Conservation (phyloP, 2,888 invertebrate genomes). For the Crematogaster levior region DNA sequence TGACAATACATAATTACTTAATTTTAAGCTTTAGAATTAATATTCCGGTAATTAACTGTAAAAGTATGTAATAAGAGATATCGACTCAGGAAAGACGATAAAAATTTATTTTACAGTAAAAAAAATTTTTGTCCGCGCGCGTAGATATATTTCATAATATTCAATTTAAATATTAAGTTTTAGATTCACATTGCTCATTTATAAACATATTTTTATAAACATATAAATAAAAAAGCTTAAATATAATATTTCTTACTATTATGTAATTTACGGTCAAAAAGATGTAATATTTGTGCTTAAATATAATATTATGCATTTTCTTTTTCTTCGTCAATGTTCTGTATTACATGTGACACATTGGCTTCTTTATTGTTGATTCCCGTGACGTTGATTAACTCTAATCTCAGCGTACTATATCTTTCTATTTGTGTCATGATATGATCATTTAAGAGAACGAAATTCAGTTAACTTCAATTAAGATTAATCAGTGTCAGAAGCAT, state of each 20-base stretch:
- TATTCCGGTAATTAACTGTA: not conserved
- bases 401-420: constrained; percentile 24
- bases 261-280: too few relatives aligned
- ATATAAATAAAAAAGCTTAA: constrained; percentile 2
- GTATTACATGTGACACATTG: constrained; percentile 7
- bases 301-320: not conserved
- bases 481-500: constrained; percentile 33
- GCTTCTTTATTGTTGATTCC: constrained; percentile 17
- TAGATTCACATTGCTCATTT: not conserved
- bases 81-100: not conserved
- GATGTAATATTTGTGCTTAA: too few relatives aligned
- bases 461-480: constrained; percentile 49
- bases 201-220: not conserved
- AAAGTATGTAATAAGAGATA: not conserved
- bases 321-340: not conserved
- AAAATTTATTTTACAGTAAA: not conserved
- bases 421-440: constrained; percentile 42
- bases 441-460: constrained; percentile 39
- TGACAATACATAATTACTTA: not conserved
- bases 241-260: too few relatives aligned
- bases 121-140: not conserved
- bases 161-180: not conserved
- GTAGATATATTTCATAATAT: not conserved
- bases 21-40: not conserved
- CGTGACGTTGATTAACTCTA: constrained; percentile 24